phyloP scores from a whole-genome alignment of 2,888 invertebrate species.

The Conistra vaccinii region DNA sequence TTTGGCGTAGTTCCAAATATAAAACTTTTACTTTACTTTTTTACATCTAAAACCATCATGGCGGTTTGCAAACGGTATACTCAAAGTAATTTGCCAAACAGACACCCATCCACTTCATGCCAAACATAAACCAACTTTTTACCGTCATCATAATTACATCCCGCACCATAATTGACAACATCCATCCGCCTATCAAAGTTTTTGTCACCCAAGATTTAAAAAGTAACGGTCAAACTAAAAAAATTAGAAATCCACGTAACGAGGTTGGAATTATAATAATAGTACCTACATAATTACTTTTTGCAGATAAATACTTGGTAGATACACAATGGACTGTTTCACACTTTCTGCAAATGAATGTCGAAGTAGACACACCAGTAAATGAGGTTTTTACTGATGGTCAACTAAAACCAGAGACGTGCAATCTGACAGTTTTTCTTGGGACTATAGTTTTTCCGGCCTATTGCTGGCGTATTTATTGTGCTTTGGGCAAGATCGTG shows the following conservation, averaged over 20 bases:
- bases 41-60: too few species aligned
- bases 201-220: conserved; percentile 50
- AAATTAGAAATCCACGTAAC: conserved; percentile 57
- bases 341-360: conserved; percentile 54
- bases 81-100: conserved; percentile 39
- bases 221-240: conserved; percentile 45
- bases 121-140: conserved; percentile 37
- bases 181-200: conserved; percentile 35
- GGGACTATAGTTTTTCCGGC: conserved; percentile 33
- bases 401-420: conserved; percentile 36
- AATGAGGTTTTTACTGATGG: conserved; percentile 54
- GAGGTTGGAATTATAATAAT: conserved; percentile 45
- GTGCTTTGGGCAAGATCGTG: conserved; percentile 1
- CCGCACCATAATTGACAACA: conserved; percentile 29
- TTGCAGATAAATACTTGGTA: conserved; percentile 39
- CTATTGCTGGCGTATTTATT: conserved; percentile 4
- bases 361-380: conserved; percentile 22
- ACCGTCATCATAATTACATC: conserved; percentile 36
- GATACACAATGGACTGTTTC: conserved; percentile 41
- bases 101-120: conserved; percentile 6
- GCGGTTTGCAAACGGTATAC: conserved; percentile 15
- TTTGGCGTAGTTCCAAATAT: background rate
- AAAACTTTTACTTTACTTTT: background rate
- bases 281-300: conserved; percentile 57
- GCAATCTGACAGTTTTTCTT: conserved; percentile 43